Evolutionary conservation across 2,888 invertebrate species (phyloP), one percentile per base, ranked within the genome.

Genomic region (Chouioia cunea): DNA sequence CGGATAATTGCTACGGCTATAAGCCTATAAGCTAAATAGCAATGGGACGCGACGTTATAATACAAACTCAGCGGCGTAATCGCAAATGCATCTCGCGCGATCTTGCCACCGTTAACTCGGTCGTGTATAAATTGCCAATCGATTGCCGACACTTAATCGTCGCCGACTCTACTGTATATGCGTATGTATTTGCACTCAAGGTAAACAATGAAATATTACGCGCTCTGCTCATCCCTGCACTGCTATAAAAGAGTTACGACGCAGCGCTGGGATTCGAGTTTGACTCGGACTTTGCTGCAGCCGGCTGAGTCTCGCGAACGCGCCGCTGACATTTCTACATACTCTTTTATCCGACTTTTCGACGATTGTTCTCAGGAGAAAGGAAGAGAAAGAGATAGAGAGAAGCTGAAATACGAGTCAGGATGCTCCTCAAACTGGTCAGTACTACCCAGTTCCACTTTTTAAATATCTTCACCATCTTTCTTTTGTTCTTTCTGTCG

Each of bases 201-300:
- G 68, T 44, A 46, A 46, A 64, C 65, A 65, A 70, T 65, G 65
- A 65, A 65, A 43, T 60, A 54, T 70, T 56, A 46, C 65, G 65
- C 47, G 47, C 1, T 27, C 43, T 36, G 57, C 68, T 62, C 62
- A 69, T 56, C 63, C 50, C 62, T 16, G 16, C 43, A 14, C 57
- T 50, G 48, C 57, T 69, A 69, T 65, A 65, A 70, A 70, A 65
- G 68, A 20, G 57, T 3, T 46, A 20, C n/a, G 8, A 14, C 23
- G 2, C 12, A n/a, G 20, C 16, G 36, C 12, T 12, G 16, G n/a
- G 16, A 56, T 46, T 54, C 50, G 50, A 50, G 65, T 65, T 27
- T 4, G 16, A 58, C 57, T 56, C 44, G 44, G 65, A 66, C 65
- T 44, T n/a, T 43, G 20, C 18, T 27, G 57, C 36, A 15, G 57